Conservation (phyloP, 1,140 invertebrate species). For the Cydia amplana region DNA sequence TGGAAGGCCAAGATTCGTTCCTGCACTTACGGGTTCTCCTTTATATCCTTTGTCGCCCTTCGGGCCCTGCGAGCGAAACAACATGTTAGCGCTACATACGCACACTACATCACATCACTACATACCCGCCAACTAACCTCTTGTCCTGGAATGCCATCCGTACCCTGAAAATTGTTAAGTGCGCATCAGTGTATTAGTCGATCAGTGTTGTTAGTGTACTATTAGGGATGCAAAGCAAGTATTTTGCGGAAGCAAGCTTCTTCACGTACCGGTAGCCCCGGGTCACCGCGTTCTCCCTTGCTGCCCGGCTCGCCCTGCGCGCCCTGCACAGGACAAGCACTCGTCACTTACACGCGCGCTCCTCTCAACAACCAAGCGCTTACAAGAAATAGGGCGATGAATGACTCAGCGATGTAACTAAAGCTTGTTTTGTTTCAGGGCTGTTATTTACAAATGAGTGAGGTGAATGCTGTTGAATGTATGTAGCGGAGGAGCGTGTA, state of each 20-base stretch:
- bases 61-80: slow-evolving; percentile 82
- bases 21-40: slow-evolving; percentile 90
- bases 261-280: slow-evolving; percentile 91
- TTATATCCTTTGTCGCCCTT: slow-evolving; percentile 93
- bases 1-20: slow-evolving; percentile 24
- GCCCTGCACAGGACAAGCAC: slow-evolving; percentile 82
- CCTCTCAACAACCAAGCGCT: neutral
- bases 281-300: slow-evolving; percentile 94
- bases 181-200: slow-evolving; percentile 32
- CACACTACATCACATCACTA: slow-evolving; percentile 19
- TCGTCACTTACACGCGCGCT: slow-evolving; percentile 8
- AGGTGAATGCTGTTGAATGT: neutral
- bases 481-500: neutral
- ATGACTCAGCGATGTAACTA: neutral
- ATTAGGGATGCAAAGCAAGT: slow-evolving; percentile 10
- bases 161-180: slow-evolving; percentile 86
- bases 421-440: neutral
- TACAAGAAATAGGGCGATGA: neutral
- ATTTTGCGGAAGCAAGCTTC: neutral
- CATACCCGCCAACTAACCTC: slow-evolving; percentile 82
- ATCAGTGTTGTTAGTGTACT: slow-evolving; percentile 32
- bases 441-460: slow-evolving; percentile 19
- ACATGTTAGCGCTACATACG: slow-evolving; percentile 36
- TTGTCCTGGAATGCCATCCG: slow-evolving; percentile 94
- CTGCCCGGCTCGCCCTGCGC: slow-evolving; percentile 93